Evolutionary conservation across 2,113 vertebrate genomes (phyloP).

Genomic region (Erythrocercus mccallii): DNA sequence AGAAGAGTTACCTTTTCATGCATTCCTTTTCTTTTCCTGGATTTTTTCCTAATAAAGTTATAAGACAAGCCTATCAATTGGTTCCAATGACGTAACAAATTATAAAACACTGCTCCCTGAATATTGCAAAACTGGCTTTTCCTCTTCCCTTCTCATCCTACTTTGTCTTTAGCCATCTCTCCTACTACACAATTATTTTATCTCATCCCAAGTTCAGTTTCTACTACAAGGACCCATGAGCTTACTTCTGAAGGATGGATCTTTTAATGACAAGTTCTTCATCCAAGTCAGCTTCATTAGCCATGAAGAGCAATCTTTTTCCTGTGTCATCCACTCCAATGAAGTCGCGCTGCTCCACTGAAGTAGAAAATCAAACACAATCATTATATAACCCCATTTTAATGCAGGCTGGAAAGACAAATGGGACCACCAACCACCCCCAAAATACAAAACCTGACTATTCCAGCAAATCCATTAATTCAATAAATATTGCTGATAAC

Average conservation of each 20-base stretch:
- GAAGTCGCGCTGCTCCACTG: conserved; percentile 97
- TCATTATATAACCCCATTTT: neutral
- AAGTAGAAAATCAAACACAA: conserved; percentile 62
- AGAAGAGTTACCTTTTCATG: neutral
- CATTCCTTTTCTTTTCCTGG: neutral
- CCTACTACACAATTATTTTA: neutral
- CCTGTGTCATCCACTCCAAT: conserved; percentile 92
- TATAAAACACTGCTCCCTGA: neutral
- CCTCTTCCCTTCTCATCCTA: neutral
- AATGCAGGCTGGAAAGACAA: neutral
- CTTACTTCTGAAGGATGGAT: conserved; percentile 93
- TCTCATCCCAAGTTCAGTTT: neutral
- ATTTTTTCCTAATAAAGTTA: neutral
- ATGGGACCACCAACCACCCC: neutral
- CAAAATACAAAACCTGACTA: neutral
- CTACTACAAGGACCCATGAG: conserved; percentile 46
- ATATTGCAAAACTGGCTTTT: neutral
- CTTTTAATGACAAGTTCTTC: conserved; percentile 92
- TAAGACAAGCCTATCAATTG: neutral
- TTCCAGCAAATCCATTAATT: neutral
- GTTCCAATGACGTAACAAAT: neutral
- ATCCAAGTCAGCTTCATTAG: conserved; percentile 97
- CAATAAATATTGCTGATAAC: neutral
- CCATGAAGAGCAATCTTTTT: conserved; percentile 94
- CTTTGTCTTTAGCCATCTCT: neutral